Evolutionary conservation across 2,113 vertebrate genomes (phyloP).

Genomic region (Strigops habroptila): DNA sequence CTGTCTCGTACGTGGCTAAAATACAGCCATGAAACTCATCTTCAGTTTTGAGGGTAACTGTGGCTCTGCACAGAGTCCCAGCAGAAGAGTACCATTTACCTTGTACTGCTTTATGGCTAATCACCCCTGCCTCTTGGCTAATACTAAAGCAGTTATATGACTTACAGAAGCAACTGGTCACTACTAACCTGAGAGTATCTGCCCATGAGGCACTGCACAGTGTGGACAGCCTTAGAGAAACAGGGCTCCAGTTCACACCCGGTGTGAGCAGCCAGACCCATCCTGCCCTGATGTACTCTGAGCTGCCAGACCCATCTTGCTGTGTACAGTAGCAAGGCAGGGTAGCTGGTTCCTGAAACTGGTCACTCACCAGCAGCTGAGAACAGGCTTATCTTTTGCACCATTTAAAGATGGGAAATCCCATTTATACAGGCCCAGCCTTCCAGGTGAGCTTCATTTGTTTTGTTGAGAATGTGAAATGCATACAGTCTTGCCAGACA

Average conservation of each 20-base stretch:
- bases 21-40: not conserved
- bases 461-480: not conserved
- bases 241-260: not conserved
- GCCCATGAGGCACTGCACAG: not conserved
- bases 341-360: rapidly evolving
- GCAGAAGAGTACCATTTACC: not conserved
- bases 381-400: not conserved
- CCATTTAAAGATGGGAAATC: not conserved
- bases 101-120: not conserved
- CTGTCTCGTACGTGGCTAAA: not conserved
- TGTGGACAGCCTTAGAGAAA: not conserved
- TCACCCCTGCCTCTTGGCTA: not conserved
- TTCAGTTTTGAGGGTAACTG: not conserved
- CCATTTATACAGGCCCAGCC: not conserved
- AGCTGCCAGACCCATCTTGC: not conserved
- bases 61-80: not conserved
- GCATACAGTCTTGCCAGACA: not conserved
- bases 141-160: not conserved
- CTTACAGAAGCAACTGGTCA: not conserved
- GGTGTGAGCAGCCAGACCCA: not conserved
- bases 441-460: not conserved
- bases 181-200: not conserved
- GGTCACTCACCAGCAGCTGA: not conserved
- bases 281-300: not conserved
- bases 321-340: not conserved